Percentiles rank a stretch among this genome's conserved stretches.
Conservation (phyloP, 2,113 vertebrate species). For the Meles meles region DNA sequence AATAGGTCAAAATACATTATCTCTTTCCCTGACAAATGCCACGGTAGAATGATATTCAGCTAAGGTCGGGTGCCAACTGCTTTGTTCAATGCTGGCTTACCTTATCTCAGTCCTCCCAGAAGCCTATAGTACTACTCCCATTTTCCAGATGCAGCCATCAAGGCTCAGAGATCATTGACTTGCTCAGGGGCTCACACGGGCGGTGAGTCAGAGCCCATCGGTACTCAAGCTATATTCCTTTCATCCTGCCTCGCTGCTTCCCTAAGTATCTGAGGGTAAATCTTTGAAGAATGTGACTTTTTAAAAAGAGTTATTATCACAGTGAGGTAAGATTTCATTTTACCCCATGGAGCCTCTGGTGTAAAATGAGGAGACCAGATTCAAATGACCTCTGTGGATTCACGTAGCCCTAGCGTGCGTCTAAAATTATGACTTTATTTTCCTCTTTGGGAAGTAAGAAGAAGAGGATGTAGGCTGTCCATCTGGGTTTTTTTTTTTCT, state of each 20-base stretch:
- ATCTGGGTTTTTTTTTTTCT: background rate
- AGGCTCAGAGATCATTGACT: background rate
- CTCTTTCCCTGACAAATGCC: background rate
- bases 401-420: background rate
- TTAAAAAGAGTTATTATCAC: background rate
- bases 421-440: background rate
- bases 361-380: background rate
- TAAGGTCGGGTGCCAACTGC: background rate
- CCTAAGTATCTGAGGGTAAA: background rate
- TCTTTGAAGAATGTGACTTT: background rate
- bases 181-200: rapidly evolving
- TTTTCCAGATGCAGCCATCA: background rate
- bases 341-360: background rate
- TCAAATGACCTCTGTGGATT: background rate
- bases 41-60: background rate
- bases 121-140: background rate
- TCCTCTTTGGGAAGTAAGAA: background rate
- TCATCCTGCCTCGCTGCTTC: background rate
- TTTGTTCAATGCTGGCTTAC: background rate
- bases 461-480: background rate
- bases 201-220: background rate
- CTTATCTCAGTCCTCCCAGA: background rate
- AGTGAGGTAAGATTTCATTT: background rate
- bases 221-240: background rate
- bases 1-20: background rate